Conservation (phyloP, 2,888 invertebrate species). For the Melanostoma mellinum region DNA sequence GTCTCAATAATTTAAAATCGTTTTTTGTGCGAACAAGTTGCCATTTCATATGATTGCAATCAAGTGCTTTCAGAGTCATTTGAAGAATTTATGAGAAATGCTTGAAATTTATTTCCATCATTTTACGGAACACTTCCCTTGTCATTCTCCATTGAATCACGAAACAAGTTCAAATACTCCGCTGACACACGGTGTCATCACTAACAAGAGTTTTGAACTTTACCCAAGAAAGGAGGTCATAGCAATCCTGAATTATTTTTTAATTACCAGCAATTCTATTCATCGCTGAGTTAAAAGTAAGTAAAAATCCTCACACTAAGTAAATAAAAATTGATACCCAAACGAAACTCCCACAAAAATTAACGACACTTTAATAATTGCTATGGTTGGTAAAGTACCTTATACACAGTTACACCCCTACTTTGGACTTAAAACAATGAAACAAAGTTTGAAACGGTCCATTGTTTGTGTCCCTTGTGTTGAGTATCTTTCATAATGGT, state of each 20-base stretch:
- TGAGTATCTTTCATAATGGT: not conserved
- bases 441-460: not conserved
- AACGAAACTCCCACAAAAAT: constrained; percentile 53
- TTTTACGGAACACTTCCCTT: too few species aligned
- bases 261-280: constrained; percentile 8
- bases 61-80: too few species aligned
- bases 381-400: constrained; percentile 1
- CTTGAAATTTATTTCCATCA: too few species aligned
- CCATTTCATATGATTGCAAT: too few species aligned
- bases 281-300: constrained; percentile 8
- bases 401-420: constrained; percentile 24
- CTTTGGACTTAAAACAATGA: not conserved
- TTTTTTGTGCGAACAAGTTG: too few species aligned
- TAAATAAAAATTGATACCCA: not conserved
- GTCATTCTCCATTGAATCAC: too few species aligned
- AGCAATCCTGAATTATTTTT: not conserved
- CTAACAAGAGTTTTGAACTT: too few species aligned
- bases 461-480: constrained; percentile 20
- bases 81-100: too few species aligned
- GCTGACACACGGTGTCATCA: too few species aligned
- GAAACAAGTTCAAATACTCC: too few species aligned
- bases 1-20: too few species aligned
- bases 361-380: constrained; percentile 55
- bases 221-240: too few species aligned
- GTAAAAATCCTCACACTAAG: not conserved